These are phyloP conservation scores for Pristionchus arcanus DNA, from an alignment of 2,888 invertebrate genomes.

Conservation along the genomic window DNA sequence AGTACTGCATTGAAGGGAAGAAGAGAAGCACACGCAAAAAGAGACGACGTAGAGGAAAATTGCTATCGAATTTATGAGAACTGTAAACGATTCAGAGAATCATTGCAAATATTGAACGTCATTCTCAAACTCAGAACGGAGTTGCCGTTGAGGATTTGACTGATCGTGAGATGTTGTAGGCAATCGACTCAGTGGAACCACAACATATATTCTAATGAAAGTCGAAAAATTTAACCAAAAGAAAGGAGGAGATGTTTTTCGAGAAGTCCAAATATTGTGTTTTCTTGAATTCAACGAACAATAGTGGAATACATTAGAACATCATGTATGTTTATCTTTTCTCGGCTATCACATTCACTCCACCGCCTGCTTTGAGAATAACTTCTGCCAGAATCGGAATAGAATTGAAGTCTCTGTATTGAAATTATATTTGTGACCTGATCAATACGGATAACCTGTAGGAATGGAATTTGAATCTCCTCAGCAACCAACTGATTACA, in stretches of 20 bases:
- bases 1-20: slow-evolving; percentile 27
- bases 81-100: background rate
- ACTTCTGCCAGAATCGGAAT: background rate
- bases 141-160: background rate
- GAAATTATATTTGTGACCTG: background rate
- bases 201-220: no score
- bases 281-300: no score
- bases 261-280: no score
- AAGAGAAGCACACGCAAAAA: slow-evolving; percentile 25
- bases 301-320: background rate
- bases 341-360: background rate
- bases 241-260: no score
- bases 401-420: background rate
- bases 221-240: no score
- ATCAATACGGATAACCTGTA: background rate
- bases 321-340: background rate
- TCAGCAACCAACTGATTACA: slow-evolving; percentile 52
- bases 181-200: no score
- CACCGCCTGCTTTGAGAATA: background rate
- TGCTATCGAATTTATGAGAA: background rate
- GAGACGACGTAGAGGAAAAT: background rate
- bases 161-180: background rate
- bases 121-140: background rate
- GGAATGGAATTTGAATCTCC: slow-evolving; percentile 4
- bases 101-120: background rate